Percentiles rank a stretch among this genome's conserved stretches.
Evolutionary conservation across 2,888 invertebrate species (phyloP).

Genomic region (Drosophila longiperda): DNA sequence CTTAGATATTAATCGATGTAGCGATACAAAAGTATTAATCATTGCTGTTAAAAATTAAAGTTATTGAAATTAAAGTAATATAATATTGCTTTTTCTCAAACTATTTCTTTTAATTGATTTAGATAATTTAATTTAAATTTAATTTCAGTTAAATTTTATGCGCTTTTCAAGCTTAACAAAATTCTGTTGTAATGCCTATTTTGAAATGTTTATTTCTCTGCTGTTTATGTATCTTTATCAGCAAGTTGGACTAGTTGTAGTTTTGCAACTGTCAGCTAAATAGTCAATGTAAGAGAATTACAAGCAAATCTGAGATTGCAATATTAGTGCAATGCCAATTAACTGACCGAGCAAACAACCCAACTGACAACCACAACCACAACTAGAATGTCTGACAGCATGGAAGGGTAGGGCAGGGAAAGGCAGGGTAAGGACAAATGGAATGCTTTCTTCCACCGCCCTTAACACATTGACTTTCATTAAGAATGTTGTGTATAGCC

Average conservation of each 20-base stretch:
- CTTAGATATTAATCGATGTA: too few species aligned
- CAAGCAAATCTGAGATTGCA: slow-evolving; percentile 9
- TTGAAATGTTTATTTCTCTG: not conserved
- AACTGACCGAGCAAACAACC: slow-evolving; percentile 38
- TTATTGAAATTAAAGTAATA: not conserved
- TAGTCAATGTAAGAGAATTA: slow-evolving; percentile 8
- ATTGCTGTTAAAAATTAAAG: too few species aligned
- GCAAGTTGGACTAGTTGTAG: not conserved
- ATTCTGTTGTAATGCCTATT: not conserved
- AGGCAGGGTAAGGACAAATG: not conserved
- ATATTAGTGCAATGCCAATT: slow-evolving; percentile 40
- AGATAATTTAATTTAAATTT: not conserved
- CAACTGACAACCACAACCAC: slow-evolving; percentile 25
- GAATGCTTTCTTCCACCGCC: slow-evolving; percentile 12
- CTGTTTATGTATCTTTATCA: not conserved
- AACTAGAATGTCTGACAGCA: slow-evolving; percentile 29
- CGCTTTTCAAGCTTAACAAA: not conserved
- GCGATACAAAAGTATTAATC: too few species aligned
- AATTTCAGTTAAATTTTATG: not conserved
- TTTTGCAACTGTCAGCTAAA: not conserved
- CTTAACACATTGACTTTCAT: slow-evolving; percentile 67
- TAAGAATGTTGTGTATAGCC: slow-evolving; percentile 63
- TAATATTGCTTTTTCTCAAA: not conserved
- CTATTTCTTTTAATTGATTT: not conserved
- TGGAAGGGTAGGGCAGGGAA: slow-evolving; percentile 9